Conservation (phyloP, 2,888 invertebrate species). For the Auanema sp. region DNA sequence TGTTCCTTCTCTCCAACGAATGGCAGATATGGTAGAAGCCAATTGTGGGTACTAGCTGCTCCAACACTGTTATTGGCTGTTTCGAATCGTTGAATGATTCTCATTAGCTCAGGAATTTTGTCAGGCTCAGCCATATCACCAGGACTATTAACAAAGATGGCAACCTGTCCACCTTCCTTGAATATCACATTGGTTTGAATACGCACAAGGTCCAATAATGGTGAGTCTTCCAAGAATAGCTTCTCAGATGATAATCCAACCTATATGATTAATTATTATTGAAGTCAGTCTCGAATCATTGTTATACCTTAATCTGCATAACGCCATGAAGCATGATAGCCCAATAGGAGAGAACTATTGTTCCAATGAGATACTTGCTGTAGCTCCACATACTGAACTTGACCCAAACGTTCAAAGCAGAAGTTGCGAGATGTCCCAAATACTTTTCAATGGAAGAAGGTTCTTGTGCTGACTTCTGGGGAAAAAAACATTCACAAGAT, state of each 20-base stretch:
- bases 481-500: not conserved
- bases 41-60: slow-evolving; percentile 59
- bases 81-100: slow-evolving; percentile 51
- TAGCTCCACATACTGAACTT: slow-evolving; percentile 56
- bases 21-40: slow-evolving; percentile 60
- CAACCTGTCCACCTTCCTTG: slow-evolving; percentile 62
- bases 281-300: not conserved
- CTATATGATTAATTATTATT: slow-evolving; percentile 4
- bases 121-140: slow-evolving; percentile 55
- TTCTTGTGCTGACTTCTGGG: not conserved
- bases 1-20: slow-evolving; percentile 62
- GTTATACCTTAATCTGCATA: slow-evolving; percentile 46
- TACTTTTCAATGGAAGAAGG: slow-evolving; percentile 11
- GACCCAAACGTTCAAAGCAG: slow-evolving; percentile 52
- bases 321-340: slow-evolving; percentile 56
- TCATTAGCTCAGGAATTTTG: slow-evolving; percentile 56
- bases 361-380: slow-evolving; percentile 46
- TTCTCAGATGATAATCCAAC: slow-evolving; percentile 62
- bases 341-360: slow-evolving; percentile 52
- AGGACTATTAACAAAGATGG: slow-evolving; percentile 62
- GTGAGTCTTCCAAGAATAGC: slow-evolving; percentile 63
- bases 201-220: slow-evolving; percentile 59
- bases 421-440: slow-evolving; percentile 21
- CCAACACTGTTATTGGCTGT: slow-evolving; percentile 56
- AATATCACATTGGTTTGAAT: slow-evolving; percentile 63